Percentiles rank a stretch among this genome's conserved stretches.
Conservation (phyloP, 2,888 invertebrate species). For the Hymenopus coronatus region DNA sequence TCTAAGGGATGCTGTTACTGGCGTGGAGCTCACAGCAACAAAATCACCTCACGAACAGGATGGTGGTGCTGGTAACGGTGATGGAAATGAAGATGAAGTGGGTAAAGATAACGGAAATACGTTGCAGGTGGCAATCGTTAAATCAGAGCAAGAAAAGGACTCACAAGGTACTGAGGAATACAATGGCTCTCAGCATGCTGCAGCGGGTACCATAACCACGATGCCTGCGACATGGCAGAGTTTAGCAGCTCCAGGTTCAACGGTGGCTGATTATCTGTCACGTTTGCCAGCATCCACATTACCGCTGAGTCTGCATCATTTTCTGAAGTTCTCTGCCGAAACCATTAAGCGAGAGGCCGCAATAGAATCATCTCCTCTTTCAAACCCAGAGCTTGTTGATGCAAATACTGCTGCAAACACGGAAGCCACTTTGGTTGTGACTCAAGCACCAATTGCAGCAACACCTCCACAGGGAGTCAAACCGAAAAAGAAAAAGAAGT, state of each 20-base stretch:
- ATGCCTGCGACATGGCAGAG: slow-evolving; percentile 56
- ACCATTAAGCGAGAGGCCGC: slow-evolving; percentile 52
- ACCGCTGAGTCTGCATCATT: slow-evolving; percentile 60
- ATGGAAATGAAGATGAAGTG: slow-evolving; percentile 46
- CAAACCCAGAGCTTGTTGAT: slow-evolving; percentile 46
- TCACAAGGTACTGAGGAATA: slow-evolving; percentile 33
- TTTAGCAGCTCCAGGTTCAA: slow-evolving; percentile 48
- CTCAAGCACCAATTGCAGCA: slow-evolving; percentile 11
- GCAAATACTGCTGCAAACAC: slow-evolving; percentile 40
- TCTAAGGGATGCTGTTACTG: slow-evolving; percentile 28
- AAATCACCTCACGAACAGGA: slow-evolving; percentile 20
- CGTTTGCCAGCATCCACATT: slow-evolving; percentile 53
- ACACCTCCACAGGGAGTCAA: slow-evolving; percentile 28
- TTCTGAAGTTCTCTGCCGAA: slow-evolving; percentile 61
- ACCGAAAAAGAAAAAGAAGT: slow-evolving; percentile 72
- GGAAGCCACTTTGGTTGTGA: slow-evolving; percentile 12
- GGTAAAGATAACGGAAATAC: slow-evolving; percentile 41
- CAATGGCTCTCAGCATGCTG: slow-evolving; percentile 23
- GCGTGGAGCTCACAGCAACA: slow-evolving; percentile 23
- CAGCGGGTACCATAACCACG: slow-evolving; percentile 43
- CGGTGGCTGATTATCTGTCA: slow-evolving; percentile 54
- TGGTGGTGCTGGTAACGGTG: slow-evolving; percentile 39
- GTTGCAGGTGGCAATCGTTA: slow-evolving; percentile 29
- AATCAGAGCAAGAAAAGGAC: slow-evolving; percentile 40
- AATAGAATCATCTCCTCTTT: slow-evolving; percentile 49